These are phyloP conservation scores for Chelon labrosus DNA, from an alignment of 2,797 vertebrate genomes.

Conservation along the genomic window DNA sequence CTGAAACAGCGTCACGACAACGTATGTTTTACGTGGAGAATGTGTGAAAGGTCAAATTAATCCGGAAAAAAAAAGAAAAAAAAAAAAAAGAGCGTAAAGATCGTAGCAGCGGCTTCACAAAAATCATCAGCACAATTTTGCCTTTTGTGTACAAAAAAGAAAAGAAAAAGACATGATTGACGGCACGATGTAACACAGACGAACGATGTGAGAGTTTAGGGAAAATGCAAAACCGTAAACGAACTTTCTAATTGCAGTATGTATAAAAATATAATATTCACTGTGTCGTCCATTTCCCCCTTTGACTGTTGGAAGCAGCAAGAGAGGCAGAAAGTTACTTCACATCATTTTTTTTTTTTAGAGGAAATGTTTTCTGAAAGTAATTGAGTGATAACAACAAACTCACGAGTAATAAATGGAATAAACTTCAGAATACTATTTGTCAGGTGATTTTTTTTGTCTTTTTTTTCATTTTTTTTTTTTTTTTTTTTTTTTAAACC, in stretches of 20 bases:
- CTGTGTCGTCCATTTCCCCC: conserved; percentile 51
- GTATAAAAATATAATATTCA: conserved; percentile 83
- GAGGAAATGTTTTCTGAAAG: conserved; percentile 6
- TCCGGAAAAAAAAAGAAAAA: not conserved
- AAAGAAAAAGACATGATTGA: conserved; percentile 38
- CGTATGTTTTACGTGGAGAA: conserved; percentile 34
- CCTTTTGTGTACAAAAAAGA: conserved; percentile 32
- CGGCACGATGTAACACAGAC: conserved; percentile 46
- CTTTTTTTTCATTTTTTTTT: not conserved
- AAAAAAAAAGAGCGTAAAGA: not conserved
- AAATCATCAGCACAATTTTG: conserved; percentile 21
- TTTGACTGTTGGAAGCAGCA: conserved; percentile 54
- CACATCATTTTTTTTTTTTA: not conserved
- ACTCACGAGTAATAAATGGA: conserved; percentile 42
- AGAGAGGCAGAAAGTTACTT: conserved; percentile 44
- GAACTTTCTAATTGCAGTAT: conserved; percentile 68
- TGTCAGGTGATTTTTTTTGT: not conserved
- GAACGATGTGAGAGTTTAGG: conserved; percentile 26
- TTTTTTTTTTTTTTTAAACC: too few relatives aligned
- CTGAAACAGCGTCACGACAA: conserved; percentile 63
- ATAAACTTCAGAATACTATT: conserved; percentile 44
- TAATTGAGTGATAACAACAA: conserved; percentile 35
- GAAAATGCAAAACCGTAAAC: conserved; percentile 66
- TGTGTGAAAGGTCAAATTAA: conserved; percentile 4
- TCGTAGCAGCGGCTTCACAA: conserved; percentile 57